Conservation (phyloP, 2,113 vertebrate genomes). For the Mus musculus region GRCm39 chr12:80238001-80238500, state of each 20-base stretch:
- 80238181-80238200: constrained; percentile 86
- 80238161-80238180: constrained; percentile 90
- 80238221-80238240: background rate
- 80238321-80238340: constrained; percentile 91
- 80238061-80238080: constrained; percentile 99
- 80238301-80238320: background rate
- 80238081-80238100: constrained; percentile 99
- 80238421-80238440: background rate
- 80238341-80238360: constrained; percentile 84
- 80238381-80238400: constrained; percentile 75
- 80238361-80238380: constrained; percentile 81
- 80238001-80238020: constrained; percentile 63
- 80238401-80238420: background rate
- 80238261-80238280: background rate
- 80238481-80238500: background rate
- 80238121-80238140: constrained; percentile 99
- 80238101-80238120: constrained; percentile 99
- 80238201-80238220: constrained; percentile 82
- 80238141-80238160: constrained; percentile 96
- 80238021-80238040: constrained; percentile 75
- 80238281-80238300: background rate
- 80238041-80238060: constrained; percentile 92
- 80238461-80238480: background rate
- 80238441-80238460: background rate
- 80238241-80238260: background rate